These are phyloP conservation scores for Teleopsis dalmanni DNA, from an alignment of 1,140 invertebrate species.

Conservation along the genomic window DNA sequence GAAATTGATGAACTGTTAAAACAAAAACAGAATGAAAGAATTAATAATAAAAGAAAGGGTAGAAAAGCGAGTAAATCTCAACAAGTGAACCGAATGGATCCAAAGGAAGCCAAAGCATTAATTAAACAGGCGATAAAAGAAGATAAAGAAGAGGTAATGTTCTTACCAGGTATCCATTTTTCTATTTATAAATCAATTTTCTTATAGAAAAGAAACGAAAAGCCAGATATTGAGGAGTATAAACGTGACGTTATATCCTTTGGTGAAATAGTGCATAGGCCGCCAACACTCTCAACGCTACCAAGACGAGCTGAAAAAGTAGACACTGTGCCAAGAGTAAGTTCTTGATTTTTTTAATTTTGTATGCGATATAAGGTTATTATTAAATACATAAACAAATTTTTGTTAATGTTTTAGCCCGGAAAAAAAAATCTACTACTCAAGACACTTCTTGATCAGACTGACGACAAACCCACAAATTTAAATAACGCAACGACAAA, in stretches of 20 bases:
- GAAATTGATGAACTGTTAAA: slow-evolving; percentile 47
- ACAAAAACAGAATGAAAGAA: slow-evolving; percentile 38
- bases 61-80: slow-evolving; percentile 23
- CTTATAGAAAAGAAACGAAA: slow-evolving; percentile 15
- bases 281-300: slow-evolving; percentile 49
- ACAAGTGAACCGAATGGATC: slow-evolving; percentile 33
- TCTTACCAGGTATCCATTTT: background rate
- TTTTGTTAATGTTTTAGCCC: slow-evolving; percentile 39
- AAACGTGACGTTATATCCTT: slow-evolving; percentile 52
- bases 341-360: slow-evolving; percentile 3
- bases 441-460: slow-evolving; percentile 29
- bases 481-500: background rate
- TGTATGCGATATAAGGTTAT: background rate
- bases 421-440: slow-evolving; percentile 51
- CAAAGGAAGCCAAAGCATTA: slow-evolving; percentile 44
- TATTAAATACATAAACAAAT: slow-evolving; percentile 5
- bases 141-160: slow-evolving; percentile 38
- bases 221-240: slow-evolving; percentile 23
- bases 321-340: slow-evolving; percentile 44
- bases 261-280: slow-evolving; percentile 57
- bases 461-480: background rate
- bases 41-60: slow-evolving; percentile 37
- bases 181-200: background rate
- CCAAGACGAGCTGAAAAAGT: slow-evolving; percentile 46
- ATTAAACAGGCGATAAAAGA: slow-evolving; percentile 32